A percentile compares a stretch with the other conserved stretches of the same genome.
Conservation (phyloP, 2,888 invertebrate genomes). For the Petrolisthes manimaculis region DNA sequence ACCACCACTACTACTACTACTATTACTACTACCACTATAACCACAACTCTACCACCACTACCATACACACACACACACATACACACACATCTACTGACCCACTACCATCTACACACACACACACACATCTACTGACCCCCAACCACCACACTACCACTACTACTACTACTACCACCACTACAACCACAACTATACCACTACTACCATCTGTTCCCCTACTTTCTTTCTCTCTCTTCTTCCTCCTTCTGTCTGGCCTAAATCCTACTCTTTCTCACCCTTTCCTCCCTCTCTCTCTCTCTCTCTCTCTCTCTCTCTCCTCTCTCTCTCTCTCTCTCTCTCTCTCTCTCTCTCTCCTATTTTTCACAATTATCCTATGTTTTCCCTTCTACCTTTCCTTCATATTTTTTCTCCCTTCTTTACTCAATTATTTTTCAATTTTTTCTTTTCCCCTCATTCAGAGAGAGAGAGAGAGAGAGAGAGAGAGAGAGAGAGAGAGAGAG, state of each 20-base stretch:
- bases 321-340: neutral
- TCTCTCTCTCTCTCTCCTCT: neutral
- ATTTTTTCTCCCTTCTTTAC: too few species aligned
- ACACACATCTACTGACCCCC: neutral
- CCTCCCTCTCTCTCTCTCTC: neutral
- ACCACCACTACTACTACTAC: neutral
- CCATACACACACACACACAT: neutral
- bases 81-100: neutral
- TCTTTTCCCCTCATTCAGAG: too few species aligned
- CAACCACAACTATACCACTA: too few species aligned
- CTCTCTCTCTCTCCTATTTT: neutral
- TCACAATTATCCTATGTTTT: neutral
- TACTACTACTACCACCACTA: neutral
- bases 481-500: neutral
- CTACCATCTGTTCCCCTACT: neutral
- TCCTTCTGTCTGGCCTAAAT: neutral
- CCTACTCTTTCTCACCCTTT: neutral
- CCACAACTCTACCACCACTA: neutral
- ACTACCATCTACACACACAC: neutral
- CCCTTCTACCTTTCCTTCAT: neutral
- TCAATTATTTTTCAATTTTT: too few species aligned
- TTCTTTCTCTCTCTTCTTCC: neutral
- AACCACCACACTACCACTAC: neutral
- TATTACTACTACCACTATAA: neutral
- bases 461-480: neutral